Conservation (phyloP, 2,113 vertebrate species). For the Rhodinocichla rosea region DNA sequence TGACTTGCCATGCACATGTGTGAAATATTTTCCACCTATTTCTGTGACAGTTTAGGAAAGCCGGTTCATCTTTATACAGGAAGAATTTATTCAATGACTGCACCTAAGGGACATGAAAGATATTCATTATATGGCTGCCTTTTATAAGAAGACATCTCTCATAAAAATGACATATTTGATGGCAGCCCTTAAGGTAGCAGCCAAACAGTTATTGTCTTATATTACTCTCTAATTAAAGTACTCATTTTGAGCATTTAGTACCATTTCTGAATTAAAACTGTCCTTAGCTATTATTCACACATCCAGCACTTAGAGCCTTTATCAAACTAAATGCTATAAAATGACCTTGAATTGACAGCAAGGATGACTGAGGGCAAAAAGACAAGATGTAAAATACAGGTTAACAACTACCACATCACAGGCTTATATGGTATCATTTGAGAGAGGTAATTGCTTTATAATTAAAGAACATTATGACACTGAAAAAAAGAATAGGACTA, state of each 20-base stretch:
- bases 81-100: background rate
- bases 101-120: background rate
- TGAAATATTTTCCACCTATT: background rate
- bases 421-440: background rate
- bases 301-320: background rate
- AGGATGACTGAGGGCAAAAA: background rate
- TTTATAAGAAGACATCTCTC: background rate
- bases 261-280: background rate
- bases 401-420: background rate
- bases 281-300: background rate
- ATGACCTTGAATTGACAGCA: background rate
- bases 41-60: background rate
- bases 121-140: background rate
- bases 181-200: background rate
- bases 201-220: background rate
- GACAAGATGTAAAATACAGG: background rate
- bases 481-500: background rate
- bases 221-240: background rate
- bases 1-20: accelerated
- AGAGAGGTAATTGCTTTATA: background rate
- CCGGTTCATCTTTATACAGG: background rate
- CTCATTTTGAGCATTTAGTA: background rate
- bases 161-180: background rate
- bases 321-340: background rate
- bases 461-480: background rate